Conservation (phyloP, 2,888 invertebrate genomes). For the Drosophila stalkeri region DNA sequence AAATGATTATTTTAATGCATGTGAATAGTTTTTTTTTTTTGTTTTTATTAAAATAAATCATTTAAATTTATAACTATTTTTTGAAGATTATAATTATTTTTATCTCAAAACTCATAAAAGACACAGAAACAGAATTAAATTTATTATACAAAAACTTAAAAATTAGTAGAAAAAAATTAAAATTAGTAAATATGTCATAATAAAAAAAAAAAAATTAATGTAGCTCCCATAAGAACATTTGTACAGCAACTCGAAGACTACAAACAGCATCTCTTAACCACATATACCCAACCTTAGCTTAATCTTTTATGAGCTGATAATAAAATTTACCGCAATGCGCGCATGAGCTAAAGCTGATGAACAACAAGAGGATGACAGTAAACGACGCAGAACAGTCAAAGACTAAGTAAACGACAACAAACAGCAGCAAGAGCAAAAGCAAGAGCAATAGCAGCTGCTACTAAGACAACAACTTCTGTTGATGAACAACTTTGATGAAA, state of each 20-base stretch:
- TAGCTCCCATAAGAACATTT: not conserved
- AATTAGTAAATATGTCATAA: too few relatives aligned
- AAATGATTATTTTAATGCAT: too few relatives aligned
- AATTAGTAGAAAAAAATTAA: too few relatives aligned
- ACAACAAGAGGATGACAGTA: constrained; percentile 8
- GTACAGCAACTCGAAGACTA: not conserved
- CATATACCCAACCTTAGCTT: not conserved
- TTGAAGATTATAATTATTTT: too few relatives aligned
- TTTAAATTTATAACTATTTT: too few relatives aligned
- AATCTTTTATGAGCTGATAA: not conserved
- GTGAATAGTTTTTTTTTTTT: too few relatives aligned
- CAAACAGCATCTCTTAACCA: not conserved
- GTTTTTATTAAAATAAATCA: too few relatives aligned
- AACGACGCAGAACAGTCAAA: constrained; percentile 26
- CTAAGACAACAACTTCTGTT: constrained; percentile 12
- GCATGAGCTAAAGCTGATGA: constrained; percentile 26
- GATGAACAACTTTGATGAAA: constrained; percentile 16
- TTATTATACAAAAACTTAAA: too few relatives aligned
- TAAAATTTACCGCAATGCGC: constrained; percentile 41
- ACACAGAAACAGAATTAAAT: too few relatives aligned
- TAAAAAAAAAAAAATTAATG: too few relatives aligned
- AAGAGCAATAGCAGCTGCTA: not conserved
- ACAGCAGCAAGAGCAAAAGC: not conserved
- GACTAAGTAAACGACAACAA: constrained; percentile 9
- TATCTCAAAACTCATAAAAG: too few relatives aligned